Base-by-base conservation (phyloP, 2,113 vertebrate species). In the Columba livia region DNA sequence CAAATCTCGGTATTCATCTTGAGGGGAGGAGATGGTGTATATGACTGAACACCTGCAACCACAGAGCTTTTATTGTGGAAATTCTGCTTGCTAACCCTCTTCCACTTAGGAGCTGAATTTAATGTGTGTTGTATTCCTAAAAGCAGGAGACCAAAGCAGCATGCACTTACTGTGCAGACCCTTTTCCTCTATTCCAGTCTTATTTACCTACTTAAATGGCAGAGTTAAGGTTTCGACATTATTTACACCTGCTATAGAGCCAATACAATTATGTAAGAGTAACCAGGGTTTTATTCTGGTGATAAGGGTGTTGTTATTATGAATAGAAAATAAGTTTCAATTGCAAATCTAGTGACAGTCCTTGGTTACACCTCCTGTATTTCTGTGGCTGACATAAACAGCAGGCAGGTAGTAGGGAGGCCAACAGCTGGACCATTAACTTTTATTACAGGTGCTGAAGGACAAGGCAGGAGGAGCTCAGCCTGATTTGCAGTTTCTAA, bases 1-100 rank as follows among this genome's bases (percentile, higher is more conserved):
- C 98, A 98, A 98, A 97, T 98, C 97, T 93, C 96, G 96, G 96
- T 87, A 95, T 98, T 98, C 95, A 96, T 97, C 97, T 98, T 98
- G 97, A 97, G 95, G 83, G 95, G 97, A 98, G 96, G 97, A 98
- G 97, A 97, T 92, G 97, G 97, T 98, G 97, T 98, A 97, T 98
- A 97, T 98, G 97, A 98, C 98, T 97, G 97, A 97, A 97, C 97
- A 97, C 96, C 96, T 97, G 79, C 97, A 97, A 97, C 97, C 97
- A 97, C 89, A 97, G 97, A 96, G 79, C 94, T 98, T 98, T 91
- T 98, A 88, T 97, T 98, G 97, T 97, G 98, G 90, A 96, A 94
- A 96, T 96, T 90, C 90, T 64, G 48, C 74, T 70, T 88, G 86
- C 90, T 93, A 93, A 95, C 96, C 94, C 79, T 95, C 93, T 79